A percentile compares a stretch with the other conserved stretches of the same genome.
phyloP scores from a whole-genome alignment of 2,888 invertebrate species.

The Notodonta ziczac region DNA sequence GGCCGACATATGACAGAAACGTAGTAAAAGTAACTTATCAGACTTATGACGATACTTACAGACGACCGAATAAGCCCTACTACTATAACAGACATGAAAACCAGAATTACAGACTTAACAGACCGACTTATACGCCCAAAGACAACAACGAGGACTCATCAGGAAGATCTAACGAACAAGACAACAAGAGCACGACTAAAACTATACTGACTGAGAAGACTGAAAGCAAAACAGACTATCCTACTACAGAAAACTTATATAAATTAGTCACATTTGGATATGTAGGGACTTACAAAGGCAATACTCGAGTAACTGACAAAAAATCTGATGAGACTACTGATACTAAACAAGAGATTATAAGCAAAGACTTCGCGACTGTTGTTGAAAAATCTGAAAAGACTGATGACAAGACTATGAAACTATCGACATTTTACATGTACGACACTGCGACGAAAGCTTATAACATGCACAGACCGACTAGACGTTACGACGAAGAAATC shows the following conservation, averaged over 20 bases:
- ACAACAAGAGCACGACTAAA: slow-evolving; percentile 32
- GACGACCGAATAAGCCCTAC: slow-evolving; percentile 71
- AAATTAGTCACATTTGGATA: slow-evolving; percentile 81
- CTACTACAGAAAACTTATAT: slow-evolving; percentile 70
- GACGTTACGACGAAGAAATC: slow-evolving; percentile 66
- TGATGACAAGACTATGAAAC: slow-evolving; percentile 52
- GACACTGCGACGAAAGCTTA: slow-evolving; percentile 76
- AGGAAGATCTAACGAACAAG: slow-evolving; percentile 71
- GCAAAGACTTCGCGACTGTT: slow-evolving; percentile 70
- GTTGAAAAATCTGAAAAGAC: slow-evolving; percentile 42
- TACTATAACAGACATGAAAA: slow-evolving; percentile 63
- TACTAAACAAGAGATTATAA: slow-evolving; percentile 50
- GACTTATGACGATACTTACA: slow-evolving; percentile 76
- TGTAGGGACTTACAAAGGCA: slow-evolving; percentile 76
- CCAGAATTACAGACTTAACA: slow-evolving; percentile 59
- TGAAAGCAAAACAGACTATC: slow-evolving; percentile 26
- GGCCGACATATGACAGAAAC: slow-evolving; percentile 63
- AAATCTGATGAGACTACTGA: slow-evolving; percentile 18
- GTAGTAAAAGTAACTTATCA: slow-evolving; percentile 80
- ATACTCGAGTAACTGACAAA: slow-evolving; percentile 31
- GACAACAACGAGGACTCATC: slow-evolving; percentile 57
- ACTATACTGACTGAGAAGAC: slow-evolving; percentile 31
- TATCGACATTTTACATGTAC: slow-evolving; percentile 74
- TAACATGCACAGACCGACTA: slow-evolving; percentile 67
- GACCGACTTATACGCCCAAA: slow-evolving; percentile 55